Base-by-base conservation (phyloP, 2,888 invertebrate species). In the Oithona nana region DNA sequence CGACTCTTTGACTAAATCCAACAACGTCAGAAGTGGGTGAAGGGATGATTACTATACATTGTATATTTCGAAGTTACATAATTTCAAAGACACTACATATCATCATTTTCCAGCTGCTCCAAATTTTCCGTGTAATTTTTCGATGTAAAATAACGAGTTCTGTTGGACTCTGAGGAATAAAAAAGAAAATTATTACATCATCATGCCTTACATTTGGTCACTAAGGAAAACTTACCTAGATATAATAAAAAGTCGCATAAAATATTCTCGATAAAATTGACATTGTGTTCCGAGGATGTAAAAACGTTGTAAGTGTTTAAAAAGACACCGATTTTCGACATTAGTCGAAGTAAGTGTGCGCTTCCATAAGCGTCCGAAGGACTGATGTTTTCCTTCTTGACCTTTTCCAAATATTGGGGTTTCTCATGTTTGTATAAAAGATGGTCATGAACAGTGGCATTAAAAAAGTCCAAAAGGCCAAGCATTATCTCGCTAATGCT, bases 41-140 rank as follows among this genome's bases (percentile, higher is more conserved):
- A n/a, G n/a, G n/a, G n/a, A n/a, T n/a, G n/a, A n/a, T n/a, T n/a
- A n/a, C n/a, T n/a, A n/a, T n/a, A n/a, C n/a, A n/a, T n/a, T n/a
- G n/a, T n/a, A n/a, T n/a, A n/a, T n/a, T n/a, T n/a, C n/a, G n/a
- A n/a, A n/a, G n/a, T n/a, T n/a, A n/a, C n/a, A n/a, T n/a, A n/a
- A n/a, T n/a, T n/a, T n/a, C n/a, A n/a, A n/a, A n/a, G n/a, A n/a
- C n/a, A n/a, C n/a, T n/a, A n/a, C n/a, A n/a, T n/a, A n/a, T n/a
- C n/a, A n/a, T n/a, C n/a, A n/a, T n/a, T n/a, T n/a, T n/a, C n/a
- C n/a, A n/a, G n/a, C n/a, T n/a, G n/a, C n/a, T n/a, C n/a, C n/a
- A n/a, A n/a, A n/a, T n/a, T n/a, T 3, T 57, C 57, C 16, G 22
- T 31, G 26, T 57, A 57, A 26, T 57, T 57, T 31, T 57, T 57